These are phyloP conservation scores for Malthinus seriepunctatus DNA, from an alignment of 2,888 invertebrate genomes.

Conservation along the genomic window DNA sequence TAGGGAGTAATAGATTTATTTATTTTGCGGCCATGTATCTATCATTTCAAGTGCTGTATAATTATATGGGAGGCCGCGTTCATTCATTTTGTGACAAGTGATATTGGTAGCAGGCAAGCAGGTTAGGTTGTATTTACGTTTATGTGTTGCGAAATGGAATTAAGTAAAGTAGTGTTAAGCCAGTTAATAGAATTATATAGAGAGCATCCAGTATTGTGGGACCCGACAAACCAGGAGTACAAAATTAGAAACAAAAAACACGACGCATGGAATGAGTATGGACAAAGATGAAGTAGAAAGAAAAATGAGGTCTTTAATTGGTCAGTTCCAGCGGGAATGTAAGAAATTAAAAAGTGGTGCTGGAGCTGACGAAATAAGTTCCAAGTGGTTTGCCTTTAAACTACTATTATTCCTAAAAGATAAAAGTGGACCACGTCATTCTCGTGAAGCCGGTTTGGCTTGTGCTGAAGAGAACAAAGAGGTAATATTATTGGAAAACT, in stretches of 20 bases:
- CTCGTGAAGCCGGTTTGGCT: conserved; percentile 5
- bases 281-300: conserved; percentile 23
- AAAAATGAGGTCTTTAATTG: conserved; percentile 13
- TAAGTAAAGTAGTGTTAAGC: not conserved
- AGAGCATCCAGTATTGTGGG: conserved; percentile 19
- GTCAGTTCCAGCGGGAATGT: conserved; percentile 18
- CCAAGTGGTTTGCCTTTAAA: no score
- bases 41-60: no score
- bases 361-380: conserved; percentile 10
- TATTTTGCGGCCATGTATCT: no score
- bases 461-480: no score
- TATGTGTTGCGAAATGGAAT: conserved; percentile 3
- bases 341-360: conserved; percentile 13
- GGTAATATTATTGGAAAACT: no score
- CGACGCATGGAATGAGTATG: conserved; percentile 19
- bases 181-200: conserved; percentile 23
- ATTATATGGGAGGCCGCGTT: no score
- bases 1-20: no score
- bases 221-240: conserved; percentile 18
- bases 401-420: conserved; percentile 14
- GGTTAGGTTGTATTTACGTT: no score
- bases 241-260: conserved; percentile 24
- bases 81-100: no score
- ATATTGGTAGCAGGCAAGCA: no score
- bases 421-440: conserved; percentile 17